Base-by-base conservation (phyloP, 2,113 vertebrate genomes). In the Mustela lutreola region DNA sequence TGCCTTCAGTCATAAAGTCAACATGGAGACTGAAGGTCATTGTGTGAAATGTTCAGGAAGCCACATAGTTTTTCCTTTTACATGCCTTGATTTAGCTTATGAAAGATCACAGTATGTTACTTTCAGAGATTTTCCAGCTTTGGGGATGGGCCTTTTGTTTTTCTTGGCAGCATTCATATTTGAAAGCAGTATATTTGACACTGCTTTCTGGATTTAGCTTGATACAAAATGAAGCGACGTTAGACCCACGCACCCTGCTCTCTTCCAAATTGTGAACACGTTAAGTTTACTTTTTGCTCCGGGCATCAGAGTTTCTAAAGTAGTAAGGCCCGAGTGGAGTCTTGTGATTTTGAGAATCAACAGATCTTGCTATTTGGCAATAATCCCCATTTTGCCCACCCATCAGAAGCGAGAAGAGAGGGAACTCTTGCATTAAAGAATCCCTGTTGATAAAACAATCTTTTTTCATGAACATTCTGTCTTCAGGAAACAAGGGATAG, bases 381-480 rank as follows among this genome's bases (percentile, higher is more conserved):
- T 26, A 86, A 76, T 95, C 89, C 81, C 42, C 76, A 24, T 73
- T 86, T 65, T 70, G 79, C 56, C n/a, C 50, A 65, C 42, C 93
- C 39, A 53, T 48, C 45, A 33, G 58, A 80, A 96, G 63, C 11
- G 39, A 97, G 73, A 75, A 62, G 19, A 60, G 73, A 76, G 84
- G 84, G 45, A 73, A 45, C n/a, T 42, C 28, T 83, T 21, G 36
- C 11, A 50, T 5, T 36, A 33, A 58, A 76, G 91, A 86, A 79
- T 76, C 62, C 28, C 48, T 84, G 89, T 81, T 93, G 86, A 78
- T 65, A 86, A 93, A 97, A 65, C 78, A 75, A 67, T 70, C 76
- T 53, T 84, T 75, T 65, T 39, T 79, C 86, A 86, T 21, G 83
- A 86, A 78, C 56, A 89, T 62, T 53, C 33, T 45, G 65, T 92